These are phyloP conservation scores for Aporophyla nigra DNA, from an alignment of 2,888 invertebrate genomes.

Conservation along the genomic window DNA sequence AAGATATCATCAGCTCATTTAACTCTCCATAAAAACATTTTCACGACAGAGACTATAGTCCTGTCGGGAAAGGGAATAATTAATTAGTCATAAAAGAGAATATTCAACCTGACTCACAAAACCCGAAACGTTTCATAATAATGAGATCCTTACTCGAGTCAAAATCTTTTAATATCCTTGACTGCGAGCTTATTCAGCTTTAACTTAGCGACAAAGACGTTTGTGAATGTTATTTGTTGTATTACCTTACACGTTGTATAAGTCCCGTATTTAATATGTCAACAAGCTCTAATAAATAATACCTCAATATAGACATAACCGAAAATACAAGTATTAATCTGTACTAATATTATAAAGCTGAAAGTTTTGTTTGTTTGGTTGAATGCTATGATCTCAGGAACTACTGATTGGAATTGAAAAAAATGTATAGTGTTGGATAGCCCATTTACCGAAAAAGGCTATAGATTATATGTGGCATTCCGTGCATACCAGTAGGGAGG, in stretches of 20 bases:
- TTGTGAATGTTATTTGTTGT: background rate
- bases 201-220: constrained; percentile 9
- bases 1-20: background rate
- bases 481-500: too few species aligned
- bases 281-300: too few species aligned
- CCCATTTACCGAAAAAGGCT: too few species aligned
- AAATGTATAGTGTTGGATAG: too few species aligned
- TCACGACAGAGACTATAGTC: background rate
- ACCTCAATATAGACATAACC: too few species aligned
- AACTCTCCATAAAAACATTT: background rate
- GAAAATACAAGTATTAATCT: too few species aligned
- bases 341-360: too few species aligned
- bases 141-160: background rate
- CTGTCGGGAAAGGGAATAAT: background rate
- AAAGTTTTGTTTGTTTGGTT: too few species aligned
- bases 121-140: constrained; percentile 24
- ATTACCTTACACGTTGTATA: background rate
- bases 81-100: constrained; percentile 12
- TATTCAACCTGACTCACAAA: constrained; percentile 14
- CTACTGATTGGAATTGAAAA: too few species aligned
- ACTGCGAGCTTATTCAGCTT: background rate
- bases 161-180: constrained; percentile 1
- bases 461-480: too few species aligned
- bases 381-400: too few species aligned
- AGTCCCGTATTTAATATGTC: background rate